phyloP scores from a whole-genome alignment of 2,113 vertebrate genomes.

The Xenopus laevis region DNA sequence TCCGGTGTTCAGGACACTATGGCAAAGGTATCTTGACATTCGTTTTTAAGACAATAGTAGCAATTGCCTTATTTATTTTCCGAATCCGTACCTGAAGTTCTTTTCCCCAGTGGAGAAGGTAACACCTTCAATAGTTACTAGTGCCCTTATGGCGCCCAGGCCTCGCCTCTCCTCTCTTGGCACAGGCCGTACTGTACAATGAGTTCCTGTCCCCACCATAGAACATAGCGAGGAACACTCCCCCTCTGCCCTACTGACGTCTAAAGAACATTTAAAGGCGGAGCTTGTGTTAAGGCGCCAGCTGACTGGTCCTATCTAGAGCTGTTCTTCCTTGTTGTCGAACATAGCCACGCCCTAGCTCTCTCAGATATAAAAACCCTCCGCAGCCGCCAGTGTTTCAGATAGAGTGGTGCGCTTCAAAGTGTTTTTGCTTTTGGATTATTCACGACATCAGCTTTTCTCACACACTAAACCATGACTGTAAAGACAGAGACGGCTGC shows the following conservation, averaged over 20 bases:
- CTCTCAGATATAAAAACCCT: constrained; percentile 33
- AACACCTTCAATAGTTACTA: too few relatives aligned
- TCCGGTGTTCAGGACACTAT: too few relatives aligned
- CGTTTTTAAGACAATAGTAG: too few relatives aligned
- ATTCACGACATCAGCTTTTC: neutral
- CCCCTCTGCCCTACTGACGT: neutral
- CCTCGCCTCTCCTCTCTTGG: neutral
- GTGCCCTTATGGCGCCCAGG: neutral
- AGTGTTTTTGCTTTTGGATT: neutral
- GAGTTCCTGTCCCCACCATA: constrained; percentile 16
- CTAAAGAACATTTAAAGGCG: fast-evolving
- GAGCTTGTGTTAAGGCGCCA: neutral
- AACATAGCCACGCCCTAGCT: constrained; percentile 35
- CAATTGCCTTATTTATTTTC: too few relatives aligned
- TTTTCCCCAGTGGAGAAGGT: too few relatives aligned
- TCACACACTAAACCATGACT: constrained; percentile 67
- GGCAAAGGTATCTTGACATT: too few relatives aligned
- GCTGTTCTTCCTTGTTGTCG: constrained; percentile 10
- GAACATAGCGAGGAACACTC: neutral
- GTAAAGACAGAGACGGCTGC: constrained; percentile 75
- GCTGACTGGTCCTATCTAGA: constrained; percentile 2
- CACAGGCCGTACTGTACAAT: neutral
- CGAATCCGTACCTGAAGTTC: too few relatives aligned
- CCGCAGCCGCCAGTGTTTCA: neutral
- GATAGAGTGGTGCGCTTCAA: neutral